Evolutionary conservation across 2,888 invertebrate species (phyloP).

Genomic region (Napeogenes inachia): DNA sequence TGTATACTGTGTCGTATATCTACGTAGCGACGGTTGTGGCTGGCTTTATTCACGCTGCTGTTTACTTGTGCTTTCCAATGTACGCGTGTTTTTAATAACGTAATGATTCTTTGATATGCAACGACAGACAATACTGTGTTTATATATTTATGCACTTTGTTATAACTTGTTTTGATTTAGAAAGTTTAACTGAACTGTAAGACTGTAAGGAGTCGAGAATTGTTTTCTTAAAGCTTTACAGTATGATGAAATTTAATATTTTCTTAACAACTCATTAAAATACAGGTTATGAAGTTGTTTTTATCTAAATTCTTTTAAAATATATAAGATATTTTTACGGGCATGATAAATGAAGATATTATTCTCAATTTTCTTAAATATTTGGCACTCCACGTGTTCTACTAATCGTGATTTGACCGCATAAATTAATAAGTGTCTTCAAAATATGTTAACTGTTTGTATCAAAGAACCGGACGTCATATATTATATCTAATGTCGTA

Average conservation of each 20-base stretch:
- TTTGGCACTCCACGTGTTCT: neutral
- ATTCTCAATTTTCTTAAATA: conserved; percentile 3
- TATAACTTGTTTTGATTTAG: too few species aligned
- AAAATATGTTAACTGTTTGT: conserved; percentile 25
- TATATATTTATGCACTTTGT: too few species aligned
- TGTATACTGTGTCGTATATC: conserved; percentile 23
- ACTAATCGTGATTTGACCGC: conserved; percentile 19
- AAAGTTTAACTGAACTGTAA: too few species aligned
- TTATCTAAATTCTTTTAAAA: neutral
- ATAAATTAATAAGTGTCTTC: conserved; percentile 30
- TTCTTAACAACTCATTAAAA: neutral
- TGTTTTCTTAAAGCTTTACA: too few species aligned
- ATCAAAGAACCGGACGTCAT: conserved; percentile 48
- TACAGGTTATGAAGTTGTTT: neutral
- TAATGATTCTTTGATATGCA: neutral
- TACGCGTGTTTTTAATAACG: neutral
- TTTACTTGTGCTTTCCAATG: conserved; percentile 1
- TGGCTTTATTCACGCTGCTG: conserved; percentile 6
- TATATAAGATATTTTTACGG: neutral
- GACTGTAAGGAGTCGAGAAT: too few species aligned
- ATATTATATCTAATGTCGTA: conserved; percentile 37
- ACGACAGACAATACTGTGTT: too few species aligned
- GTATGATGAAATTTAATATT: too few species aligned
- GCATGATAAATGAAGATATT: neutral
- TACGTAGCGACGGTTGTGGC: conserved; percentile 9